Evolutionary conservation across 2,888 invertebrate species (phyloP), one percentile per base, ranked within the genome.

Genomic region (Bunonema sp.): DNA sequence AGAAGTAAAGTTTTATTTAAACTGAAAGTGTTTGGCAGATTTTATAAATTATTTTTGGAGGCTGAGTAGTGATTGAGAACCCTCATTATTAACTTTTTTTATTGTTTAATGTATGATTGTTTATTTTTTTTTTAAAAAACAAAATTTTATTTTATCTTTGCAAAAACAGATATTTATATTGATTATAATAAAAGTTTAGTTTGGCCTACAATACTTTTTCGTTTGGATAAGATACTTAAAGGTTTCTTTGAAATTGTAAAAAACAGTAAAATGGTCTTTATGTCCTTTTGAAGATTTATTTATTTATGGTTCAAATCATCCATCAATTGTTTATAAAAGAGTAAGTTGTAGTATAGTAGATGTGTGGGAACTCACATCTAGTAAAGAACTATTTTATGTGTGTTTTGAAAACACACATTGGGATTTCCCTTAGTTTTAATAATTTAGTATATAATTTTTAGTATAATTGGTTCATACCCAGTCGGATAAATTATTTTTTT

Each of bases 301-400:
- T 42, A 36, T 34, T 43, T 45, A 22, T 60, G 54, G 54, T 57
- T 49, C 57, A 54, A 57, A 57, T 54, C 54, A 54, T 57, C 56
- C 56, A 54, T 56, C 56, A 56, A 56, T 51, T 57, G 48, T 53
- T 49, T 44, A 51, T 45, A 54, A 48, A 49, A 53, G 47, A 57
- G 54, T 57, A 57, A 57, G 57, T 57, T 55, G 57, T 57, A 57
- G 57, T 55, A 57, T 53, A 55, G 57, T 57, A 55, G 51, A 37
- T 49, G 49, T 54, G 55, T 49, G 51, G 57, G 56, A 56, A 56
- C 49, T 49, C 55, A 30, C 43, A 47, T 42, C 50, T 55, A 53
- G 49, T 48, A 53, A 44, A 38, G 41, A 52, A 50, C 47, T 54
- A 52, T 48, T 38, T 39, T 48, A 40, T 37, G 45, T 43, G 35